Base-by-base conservation (phyloP, 2,888 invertebrate species). In the Dryomyza anilis region DNA sequence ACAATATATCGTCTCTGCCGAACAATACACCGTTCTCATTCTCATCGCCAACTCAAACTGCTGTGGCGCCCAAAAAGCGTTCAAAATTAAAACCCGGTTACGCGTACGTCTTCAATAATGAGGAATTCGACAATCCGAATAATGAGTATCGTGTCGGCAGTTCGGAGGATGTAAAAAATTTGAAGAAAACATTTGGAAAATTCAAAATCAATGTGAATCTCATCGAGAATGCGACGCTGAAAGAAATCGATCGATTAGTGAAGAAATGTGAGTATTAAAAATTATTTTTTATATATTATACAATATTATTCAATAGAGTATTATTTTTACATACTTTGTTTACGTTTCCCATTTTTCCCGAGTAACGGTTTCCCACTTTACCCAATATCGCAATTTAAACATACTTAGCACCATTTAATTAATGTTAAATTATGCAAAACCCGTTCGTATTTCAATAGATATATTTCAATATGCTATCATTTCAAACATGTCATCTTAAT, bases 51-150 rank as follows among this genome's bases (percentile, higher is more conserved):
- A 30, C 65, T 0, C 48, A 46, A 2, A 27, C 67, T 27, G 65
- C 7, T 64, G 14, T 14, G 1, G 14, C 43, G 2, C 7, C 19
- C 1, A 21, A 4, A 10, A 58, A 45, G 10, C 56, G 48, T 14
- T 64, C 64, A 12, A 76, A 76, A 27, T 68, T 74, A 1, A 63
- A 77, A 39, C 77, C 83, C 2, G 83, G 82, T 1, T 70, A 74
- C 23, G 78, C 76, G 3, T 74, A 78, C 19, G 78, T 83, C 58
- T 81, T 83, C 50, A 81, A 83, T 63, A 77, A 81, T 25, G 81
- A 79, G 50, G 70, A 71, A 14, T 81, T 82, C 56, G 78, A 81
- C 56, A 74, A 71, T 64, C 65, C 73, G 1, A 69, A 72, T 5
- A 74, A 76, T 29, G 76, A 78, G 50, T 73, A 70, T 29, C 80